phyloP scores from a whole-genome alignment of 1,140 invertebrate genomes.

The Drosophila grimshawi region DNA sequence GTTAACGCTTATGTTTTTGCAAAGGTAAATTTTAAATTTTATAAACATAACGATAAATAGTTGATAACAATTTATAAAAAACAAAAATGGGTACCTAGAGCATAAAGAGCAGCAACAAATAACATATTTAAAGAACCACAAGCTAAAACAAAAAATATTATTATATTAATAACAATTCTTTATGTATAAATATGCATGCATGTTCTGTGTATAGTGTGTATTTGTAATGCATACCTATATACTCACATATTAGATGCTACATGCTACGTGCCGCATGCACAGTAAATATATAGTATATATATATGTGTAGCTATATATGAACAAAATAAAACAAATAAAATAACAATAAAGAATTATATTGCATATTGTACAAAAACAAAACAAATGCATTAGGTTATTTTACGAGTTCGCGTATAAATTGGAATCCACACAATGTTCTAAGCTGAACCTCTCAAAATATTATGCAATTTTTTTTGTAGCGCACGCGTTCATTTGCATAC shows the following conservation, averaged over 20 bases:
- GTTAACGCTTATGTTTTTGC: slow-evolving; percentile 81
- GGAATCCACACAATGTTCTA: not conserved
- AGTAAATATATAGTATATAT: slow-evolving; percentile 45
- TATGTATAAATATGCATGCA: slow-evolving; percentile 14
- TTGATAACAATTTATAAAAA: slow-evolving; percentile 45
- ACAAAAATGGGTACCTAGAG: slow-evolving; percentile 69
- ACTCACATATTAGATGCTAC: slow-evolving; percentile 23
- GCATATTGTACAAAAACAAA: slow-evolving; percentile 63
- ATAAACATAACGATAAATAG: slow-evolving; percentile 54
- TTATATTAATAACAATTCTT: slow-evolving; percentile 66
- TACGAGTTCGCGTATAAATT: not conserved
- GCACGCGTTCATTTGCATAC: slow-evolving; percentile 78
- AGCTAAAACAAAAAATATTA: slow-evolving; percentile 60
- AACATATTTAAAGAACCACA: slow-evolving; percentile 78
- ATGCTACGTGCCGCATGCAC: slow-evolving; percentile 19
- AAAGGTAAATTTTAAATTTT: slow-evolving; percentile 72
- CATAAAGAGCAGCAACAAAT: slow-evolving; percentile 77
- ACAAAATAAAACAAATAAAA: slow-evolving; percentile 55
- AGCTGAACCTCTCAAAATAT: slow-evolving; percentile 48
- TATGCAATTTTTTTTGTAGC: slow-evolving; percentile 62
- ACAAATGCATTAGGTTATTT: slow-evolving; percentile 15
- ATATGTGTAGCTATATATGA: slow-evolving; percentile 49
- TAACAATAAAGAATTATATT: slow-evolving; percentile 82
- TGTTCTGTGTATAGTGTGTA: slow-evolving; percentile 7
- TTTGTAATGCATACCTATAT: slow-evolving; percentile 8